Base-by-base conservation (phyloP, 1,140 invertebrate genomes). In the Myzus persicae region DNA sequence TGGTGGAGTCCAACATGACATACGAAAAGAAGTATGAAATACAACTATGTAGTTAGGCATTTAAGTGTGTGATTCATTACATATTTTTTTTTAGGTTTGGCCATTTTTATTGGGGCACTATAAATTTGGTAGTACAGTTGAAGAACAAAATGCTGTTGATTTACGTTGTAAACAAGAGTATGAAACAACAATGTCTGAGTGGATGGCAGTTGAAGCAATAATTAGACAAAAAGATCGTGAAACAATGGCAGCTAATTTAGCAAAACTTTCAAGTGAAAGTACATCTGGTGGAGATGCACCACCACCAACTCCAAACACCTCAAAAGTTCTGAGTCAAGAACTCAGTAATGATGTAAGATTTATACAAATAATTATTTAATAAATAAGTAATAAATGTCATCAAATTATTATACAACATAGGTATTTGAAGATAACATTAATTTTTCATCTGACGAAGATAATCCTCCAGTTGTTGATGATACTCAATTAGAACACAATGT, bases 161-260 rank as follows among this genome's bases (percentile, higher is more conserved):
- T 95, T 96, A 94, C 95, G 96, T 87, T 96, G 97, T 93, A 96
- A 96, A 94, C 96, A 97, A 91, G 96, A 97, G 94, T 98, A 98
- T 94, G 98, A 99, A 95, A 97, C 97, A 18, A 98, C 97, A 6
- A 98, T 98, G 98, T 98, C 98, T 1, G 98, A 99, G 95, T 99
- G 98, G 98, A 95, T 98, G 90, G 98, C 98, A 3, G 98, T 99
- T 1, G 98, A 99, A 95, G 98, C 98, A 1, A 98, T 99, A 93
- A 98, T 99, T 1, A 95, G 97, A 93, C 98, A 99, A 95, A 95
- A 97, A 93, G 98, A 99, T 94, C 97, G 97, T 94, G 97, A 96
- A 94, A 95, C 95, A 20, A 96, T 96, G 95, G 96, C 96, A 46
- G 96, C 96, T 26, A 96, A 96, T 94, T 94, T 96, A 42, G 96